Base-by-base conservation (phyloP, 35 echinoderm and acorn worm genomes). In the Stichopus chloronotus region DNA sequence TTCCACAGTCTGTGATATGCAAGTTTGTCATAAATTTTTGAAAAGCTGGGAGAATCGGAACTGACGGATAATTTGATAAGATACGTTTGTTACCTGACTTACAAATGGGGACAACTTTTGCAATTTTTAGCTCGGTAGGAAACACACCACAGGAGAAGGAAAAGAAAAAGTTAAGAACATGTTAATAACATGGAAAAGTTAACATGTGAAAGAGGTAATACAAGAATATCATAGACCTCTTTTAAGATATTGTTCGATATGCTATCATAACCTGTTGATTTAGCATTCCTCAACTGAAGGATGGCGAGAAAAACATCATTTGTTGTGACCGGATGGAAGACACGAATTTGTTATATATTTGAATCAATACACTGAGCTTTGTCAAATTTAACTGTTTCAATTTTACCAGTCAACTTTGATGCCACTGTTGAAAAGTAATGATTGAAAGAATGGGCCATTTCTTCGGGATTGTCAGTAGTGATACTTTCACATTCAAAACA, bases 121-220 rank as follows among this genome's bases (percentile, higher is more conserved):
- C 16, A 76, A 76, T 76, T 24, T 76, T 76, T 76, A 76, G 25
- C 8, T 76, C 72, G 72, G 19, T 17, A 76, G 72, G 72, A 17
- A 76, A 76, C 72, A 17, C 16, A 21, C 72, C 72, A 76, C 14
- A 43, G 30, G 30, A 43, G 30, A 43, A 43, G 30, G 30, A 43
- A 43, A 43, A 43, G 30, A 3, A 43, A 43, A n/a, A 71, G 65
- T 71, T n/a, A 71, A 76, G 71, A 12, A 12, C 17, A 76, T 14
- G 71, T 76, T 76, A 76, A n/a, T n/a, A n/a, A n/a, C n/a, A n/a
- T n/a, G n/a, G n/a, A n/a, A n/a, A n/a, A n/a, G n/a, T 21, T 5
- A 76, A 76, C 72, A 76, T 76, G 72, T 76, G 72, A 8, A 76
- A 76, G 25, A 76, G 7, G 72, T 76, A 76, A 76, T 76, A 17